Evolutionary conservation across 2,113 vertebrate genomes (phyloP).

Genomic region (Tonatia bakeri): DNA sequence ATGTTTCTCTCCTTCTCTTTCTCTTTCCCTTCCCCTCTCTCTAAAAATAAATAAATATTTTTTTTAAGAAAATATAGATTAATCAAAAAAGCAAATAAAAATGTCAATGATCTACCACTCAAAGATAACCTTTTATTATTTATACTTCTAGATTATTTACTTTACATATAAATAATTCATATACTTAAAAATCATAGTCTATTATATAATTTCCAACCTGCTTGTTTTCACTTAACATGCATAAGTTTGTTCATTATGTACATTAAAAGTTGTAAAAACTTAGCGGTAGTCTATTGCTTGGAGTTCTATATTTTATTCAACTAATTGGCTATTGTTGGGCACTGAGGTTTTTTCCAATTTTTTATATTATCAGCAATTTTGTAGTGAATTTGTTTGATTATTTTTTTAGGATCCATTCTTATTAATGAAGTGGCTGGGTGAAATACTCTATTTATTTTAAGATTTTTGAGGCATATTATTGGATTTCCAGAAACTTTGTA

Average conservation of each 20-base stretch:
- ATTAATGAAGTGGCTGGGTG: not conserved
- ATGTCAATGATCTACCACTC: not conserved
- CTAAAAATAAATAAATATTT: too few relatives aligned
- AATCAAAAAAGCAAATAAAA: not conserved
- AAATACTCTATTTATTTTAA: not conserved
- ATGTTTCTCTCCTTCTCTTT: too few relatives aligned
- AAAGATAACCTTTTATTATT: not conserved
- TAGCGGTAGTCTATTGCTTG: not conserved
- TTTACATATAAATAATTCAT: not conserved
- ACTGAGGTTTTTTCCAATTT: not conserved
- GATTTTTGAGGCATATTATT: not conserved
- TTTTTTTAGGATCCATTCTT: not conserved
- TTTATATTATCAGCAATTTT: not conserved
- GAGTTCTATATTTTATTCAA: not conserved
- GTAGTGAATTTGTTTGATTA: not conserved
- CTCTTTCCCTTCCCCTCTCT: too few relatives aligned
- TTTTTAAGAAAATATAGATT: not conserved
- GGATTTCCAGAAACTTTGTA: not conserved
- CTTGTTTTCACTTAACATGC: not conserved
- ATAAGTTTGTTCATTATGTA: not conserved
- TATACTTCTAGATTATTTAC: not conserved
- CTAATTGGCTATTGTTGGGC: not conserved
- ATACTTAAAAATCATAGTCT: not conserved
- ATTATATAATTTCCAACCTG: not conserved
- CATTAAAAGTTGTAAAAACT: not conserved